phyloP scores from a whole-genome alignment of 1,140 invertebrate species.

The Scaptomyza graminum region DNA sequence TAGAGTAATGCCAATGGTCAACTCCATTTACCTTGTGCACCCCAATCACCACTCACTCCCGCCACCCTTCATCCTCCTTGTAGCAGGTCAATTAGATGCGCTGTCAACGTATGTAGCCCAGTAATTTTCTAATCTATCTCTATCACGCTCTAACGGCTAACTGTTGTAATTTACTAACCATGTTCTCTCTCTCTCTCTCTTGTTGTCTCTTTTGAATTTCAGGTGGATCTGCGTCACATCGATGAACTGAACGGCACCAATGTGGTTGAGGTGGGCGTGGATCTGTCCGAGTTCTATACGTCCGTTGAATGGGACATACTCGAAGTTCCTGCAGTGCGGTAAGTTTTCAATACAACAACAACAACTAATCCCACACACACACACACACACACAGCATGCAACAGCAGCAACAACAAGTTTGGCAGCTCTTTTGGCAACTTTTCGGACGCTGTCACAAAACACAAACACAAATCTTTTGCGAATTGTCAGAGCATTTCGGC shows the following conservation, averaged over 20 bases:
- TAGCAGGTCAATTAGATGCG: constrained; percentile 50
- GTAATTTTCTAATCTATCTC: constrained; percentile 61
- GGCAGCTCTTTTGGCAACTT: constrained; percentile 73
- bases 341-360: constrained; percentile 64
- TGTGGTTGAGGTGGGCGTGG: constrained; percentile 94
- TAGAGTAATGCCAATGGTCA: neutral
- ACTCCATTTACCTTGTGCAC: neutral
- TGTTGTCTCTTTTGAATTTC: constrained; percentile 47
- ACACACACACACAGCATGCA: constrained; percentile 5
- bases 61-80: no score
- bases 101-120: constrained; percentile 51
- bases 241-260: constrained; percentile 93
- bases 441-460: constrained; percentile 74
- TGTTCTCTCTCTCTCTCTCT: neutral
- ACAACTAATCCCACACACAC: constrained; percentile 1
- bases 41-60: neutral
- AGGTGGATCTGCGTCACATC: constrained; percentile 95
- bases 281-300: constrained; percentile 97
- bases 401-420: constrained; percentile 41
- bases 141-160: neutral
- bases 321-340: constrained; percentile 96
- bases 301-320: constrained; percentile 99
- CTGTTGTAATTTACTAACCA: neutral
- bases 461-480: constrained; percentile 72
- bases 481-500: constrained; percentile 53